Percentiles rank a stretch among this genome's conserved stretches.
phyloP scores from a whole-genome alignment of 2,888 invertebrate genomes.

The Bellardia bayeri region DNA sequence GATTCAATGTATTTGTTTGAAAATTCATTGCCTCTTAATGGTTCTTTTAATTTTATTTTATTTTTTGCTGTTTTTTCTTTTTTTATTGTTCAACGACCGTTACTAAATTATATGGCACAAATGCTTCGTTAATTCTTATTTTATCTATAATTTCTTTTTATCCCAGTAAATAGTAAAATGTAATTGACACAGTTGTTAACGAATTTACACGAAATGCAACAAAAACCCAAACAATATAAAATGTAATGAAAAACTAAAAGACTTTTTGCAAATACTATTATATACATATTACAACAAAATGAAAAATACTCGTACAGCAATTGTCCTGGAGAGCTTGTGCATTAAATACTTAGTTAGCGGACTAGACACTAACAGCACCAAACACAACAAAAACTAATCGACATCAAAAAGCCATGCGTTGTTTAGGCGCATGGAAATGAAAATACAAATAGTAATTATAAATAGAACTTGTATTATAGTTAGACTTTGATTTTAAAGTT shows the following conservation, averaged over 20 bases:
- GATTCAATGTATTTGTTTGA: background rate
- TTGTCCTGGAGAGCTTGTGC: background rate
- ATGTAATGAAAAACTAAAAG: slow-evolving; percentile 24
- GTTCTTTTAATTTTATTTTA: background rate
- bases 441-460: slow-evolving; percentile 8
- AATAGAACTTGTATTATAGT: background rate
- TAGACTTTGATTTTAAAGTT: background rate
- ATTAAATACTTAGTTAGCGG: background rate
- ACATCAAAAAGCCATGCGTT: background rate
- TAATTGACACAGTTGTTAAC: slow-evolving; percentile 63
- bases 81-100: slow-evolving; percentile 52
- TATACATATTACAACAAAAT: slow-evolving; percentile 18
- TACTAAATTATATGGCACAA: slow-evolving; percentile 60
- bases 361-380: background rate
- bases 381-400: background rate
- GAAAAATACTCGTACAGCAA: background rate
- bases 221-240: background rate
- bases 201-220: slow-evolving; percentile 54
- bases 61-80: background rate
- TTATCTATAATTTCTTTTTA: slow-evolving; percentile 50
- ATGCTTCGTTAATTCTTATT: slow-evolving; percentile 68
- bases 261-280: slow-evolving; percentile 22
- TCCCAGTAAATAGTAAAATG: slow-evolving; percentile 36
- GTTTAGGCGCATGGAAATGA: background rate
- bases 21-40: slow-evolving; percentile 36